Evolutionary conservation across 2,888 invertebrate species (phyloP).

Genomic region (Blastobasis adustella): DNA sequence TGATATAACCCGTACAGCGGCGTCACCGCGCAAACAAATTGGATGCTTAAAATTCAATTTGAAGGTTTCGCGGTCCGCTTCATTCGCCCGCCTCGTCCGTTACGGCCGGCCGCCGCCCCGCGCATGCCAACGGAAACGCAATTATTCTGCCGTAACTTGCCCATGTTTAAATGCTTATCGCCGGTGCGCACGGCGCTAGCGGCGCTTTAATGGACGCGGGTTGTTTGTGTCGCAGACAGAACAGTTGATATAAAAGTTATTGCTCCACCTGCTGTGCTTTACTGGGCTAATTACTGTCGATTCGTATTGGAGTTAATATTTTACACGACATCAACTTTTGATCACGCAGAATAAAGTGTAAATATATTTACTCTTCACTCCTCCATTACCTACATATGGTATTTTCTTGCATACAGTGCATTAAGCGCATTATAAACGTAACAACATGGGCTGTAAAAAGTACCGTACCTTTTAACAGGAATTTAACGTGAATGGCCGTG

Average conservation of each 20-base stretch:
- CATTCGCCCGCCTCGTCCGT: conserved; percentile 63
- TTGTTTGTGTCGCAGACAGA: conserved; percentile 23
- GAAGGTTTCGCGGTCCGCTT: conserved; percentile 72
- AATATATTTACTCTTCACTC: too few species aligned
- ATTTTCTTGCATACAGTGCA: too few species aligned
- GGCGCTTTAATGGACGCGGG: conserved; percentile 23
- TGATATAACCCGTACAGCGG: conserved; percentile 24
- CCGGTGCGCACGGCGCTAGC: conserved; percentile 19
- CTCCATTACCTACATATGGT: too few species aligned
- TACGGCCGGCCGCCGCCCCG: conserved; percentile 51
- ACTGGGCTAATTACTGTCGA: too few species aligned
- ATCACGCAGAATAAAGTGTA: too few species aligned
- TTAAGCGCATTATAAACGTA: too few species aligned
- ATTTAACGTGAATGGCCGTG: too few species aligned
- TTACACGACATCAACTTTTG: too few species aligned
- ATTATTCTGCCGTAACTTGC: conserved; percentile 55
- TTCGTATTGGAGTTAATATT: too few species aligned
- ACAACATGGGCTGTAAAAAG: too few species aligned
- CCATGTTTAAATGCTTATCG: conserved; percentile 45
- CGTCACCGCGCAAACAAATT: conserved; percentile 67
- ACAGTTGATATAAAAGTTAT: not conserved
- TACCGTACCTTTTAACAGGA: too few species aligned
- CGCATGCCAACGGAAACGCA: conserved; percentile 58
- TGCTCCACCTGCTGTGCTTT: too few species aligned
- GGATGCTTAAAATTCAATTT: conserved; percentile 75